Base-by-base conservation (phyloP, 2,113 vertebrate genomes). In the Paradoxurus hermaphroditus region DNA sequence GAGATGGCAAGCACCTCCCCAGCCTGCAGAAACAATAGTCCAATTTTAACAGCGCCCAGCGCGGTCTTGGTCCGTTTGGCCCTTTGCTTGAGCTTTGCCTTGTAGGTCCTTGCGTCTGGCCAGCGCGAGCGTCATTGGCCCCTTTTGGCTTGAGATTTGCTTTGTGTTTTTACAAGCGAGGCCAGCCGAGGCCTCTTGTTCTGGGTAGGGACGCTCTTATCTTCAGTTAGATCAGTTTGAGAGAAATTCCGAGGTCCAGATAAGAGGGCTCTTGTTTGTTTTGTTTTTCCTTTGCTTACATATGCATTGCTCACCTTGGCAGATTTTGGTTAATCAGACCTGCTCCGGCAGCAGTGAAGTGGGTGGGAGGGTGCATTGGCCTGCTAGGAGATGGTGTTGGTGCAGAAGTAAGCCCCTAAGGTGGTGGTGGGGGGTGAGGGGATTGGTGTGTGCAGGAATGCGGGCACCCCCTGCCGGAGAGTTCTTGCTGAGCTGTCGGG, bases 251-350 rank as follows among this genome's bases (percentile, higher is more conserved):
- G 21, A 94, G 77, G 51, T 83, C 72, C 3, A 1, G 78, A 44
- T 21, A 81, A 86, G 34, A 91, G 53, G n/a, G 49, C 65, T 67
- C 34, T 79, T 70, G 70, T n/a, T 95, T 96, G 70, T 51, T 96
- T 96, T 46, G 36, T 68, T 34, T 65, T 86, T 88, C 49, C 51
- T n/a, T 92, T 95, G 51, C 87, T 82, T 67, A 49, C 44, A 3
- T 29, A 67, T 46, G 41, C 56, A 65, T 49, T 59, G 86, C 36
- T 91, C 46, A 34, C 29, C 41, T 27, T 56, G 84, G 78, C 31
- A 34, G 67, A 39, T 94, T 56, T 79, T 87, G 51, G 31, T 85
- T 84, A 5, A 49, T n/a, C 62, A 91, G 72, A 91, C 78, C 41
- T 75, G 67, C 29, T 89, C 36, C 21, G 59, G 53, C 75, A 65